Percentiles rank a stretch among this genome's conserved stretches.
phyloP scores from a whole-genome alignment of 2,113 vertebrate genomes.

The Crypturellus undulatus region DNA sequence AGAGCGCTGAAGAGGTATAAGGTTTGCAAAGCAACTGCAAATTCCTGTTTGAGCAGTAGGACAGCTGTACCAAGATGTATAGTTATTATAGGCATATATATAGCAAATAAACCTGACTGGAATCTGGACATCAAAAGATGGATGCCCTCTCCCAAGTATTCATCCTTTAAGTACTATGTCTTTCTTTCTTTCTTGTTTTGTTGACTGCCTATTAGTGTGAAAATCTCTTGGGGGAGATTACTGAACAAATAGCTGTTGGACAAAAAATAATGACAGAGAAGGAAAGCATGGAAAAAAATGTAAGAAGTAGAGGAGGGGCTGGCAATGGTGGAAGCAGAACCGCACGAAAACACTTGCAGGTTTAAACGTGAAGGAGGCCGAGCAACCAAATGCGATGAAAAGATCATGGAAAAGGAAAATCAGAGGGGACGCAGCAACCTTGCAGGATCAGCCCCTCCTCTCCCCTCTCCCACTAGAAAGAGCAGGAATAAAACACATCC shows the following conservation, averaged over 20 bases:
- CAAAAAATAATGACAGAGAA: constrained; percentile 65
- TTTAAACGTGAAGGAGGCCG: background rate
- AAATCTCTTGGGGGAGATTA: constrained; percentile 71
- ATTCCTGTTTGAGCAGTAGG: background rate
- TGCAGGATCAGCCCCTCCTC: background rate
- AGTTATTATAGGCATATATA: constrained; percentile 68
- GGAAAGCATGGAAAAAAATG: background rate
- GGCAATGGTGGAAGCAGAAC: background rate
- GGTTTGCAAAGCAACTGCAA: constrained; percentile 1
- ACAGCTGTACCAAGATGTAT: constrained; percentile 54
- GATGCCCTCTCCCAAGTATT: constrained; percentile 61
- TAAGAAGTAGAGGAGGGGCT: background rate
- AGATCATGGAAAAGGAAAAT: background rate
- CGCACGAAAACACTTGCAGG: background rate
- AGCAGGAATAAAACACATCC: background rate
- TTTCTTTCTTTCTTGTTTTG: constrained; percentile 68
- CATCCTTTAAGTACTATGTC: constrained; percentile 64
- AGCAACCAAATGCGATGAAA: background rate
- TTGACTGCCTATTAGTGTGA: constrained; percentile 68
- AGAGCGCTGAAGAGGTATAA: background rate
- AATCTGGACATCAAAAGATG: constrained; percentile 67
- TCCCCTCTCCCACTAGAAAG: background rate
- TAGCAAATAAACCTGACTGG: constrained; percentile 64
- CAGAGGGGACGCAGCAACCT: background rate
- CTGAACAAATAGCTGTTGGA: constrained; percentile 70